phyloP scores from a whole-genome alignment of 2,797 vertebrate genomes.

The Myoxocephalus aenaeus region DNA sequence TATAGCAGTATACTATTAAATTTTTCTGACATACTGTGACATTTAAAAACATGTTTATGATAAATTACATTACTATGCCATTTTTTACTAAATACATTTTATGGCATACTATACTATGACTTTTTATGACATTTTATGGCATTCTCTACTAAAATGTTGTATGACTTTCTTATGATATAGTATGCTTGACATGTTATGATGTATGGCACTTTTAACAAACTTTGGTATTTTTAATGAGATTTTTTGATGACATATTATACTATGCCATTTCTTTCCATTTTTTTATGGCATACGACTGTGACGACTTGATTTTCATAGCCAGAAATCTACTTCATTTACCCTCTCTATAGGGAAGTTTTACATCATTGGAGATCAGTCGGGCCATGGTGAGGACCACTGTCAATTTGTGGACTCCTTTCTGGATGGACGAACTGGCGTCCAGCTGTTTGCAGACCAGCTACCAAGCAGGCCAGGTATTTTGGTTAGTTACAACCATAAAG shows the following conservation, averaged over 20 bases:
- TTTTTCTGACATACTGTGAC: too few relatives aligned
- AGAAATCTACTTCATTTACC: conserved; percentile 1
- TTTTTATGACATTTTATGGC: neutral
- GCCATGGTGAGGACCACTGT: conserved; percentile 97
- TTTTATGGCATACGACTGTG: neutral
- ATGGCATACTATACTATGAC: neutral
- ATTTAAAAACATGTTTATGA: too few relatives aligned
- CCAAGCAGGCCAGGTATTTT: conserved; percentile 86
- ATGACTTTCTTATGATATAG: too few relatives aligned
- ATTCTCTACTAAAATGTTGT: too few relatives aligned
- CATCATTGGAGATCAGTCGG: conserved; percentile 96
- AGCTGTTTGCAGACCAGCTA: conserved; percentile 87
- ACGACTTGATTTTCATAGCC: neutral
- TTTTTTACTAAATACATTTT: neutral
- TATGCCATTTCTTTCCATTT: neutral
- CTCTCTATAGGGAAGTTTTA: conserved; percentile 92
- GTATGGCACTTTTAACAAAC: too few relatives aligned
- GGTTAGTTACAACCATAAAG: neutral
- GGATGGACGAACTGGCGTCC: conserved; percentile 93
- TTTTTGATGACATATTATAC: neutral
- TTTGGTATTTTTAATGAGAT: too few relatives aligned
- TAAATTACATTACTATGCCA: too few relatives aligned
- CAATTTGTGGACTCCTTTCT: conserved; percentile 99
- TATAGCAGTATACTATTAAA: too few relatives aligned
- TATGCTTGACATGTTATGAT: too few relatives aligned